Evolutionary conservation across 2,113 vertebrate genomes (phyloP).

Genomic region (Ploceus nigricollis): DNA sequence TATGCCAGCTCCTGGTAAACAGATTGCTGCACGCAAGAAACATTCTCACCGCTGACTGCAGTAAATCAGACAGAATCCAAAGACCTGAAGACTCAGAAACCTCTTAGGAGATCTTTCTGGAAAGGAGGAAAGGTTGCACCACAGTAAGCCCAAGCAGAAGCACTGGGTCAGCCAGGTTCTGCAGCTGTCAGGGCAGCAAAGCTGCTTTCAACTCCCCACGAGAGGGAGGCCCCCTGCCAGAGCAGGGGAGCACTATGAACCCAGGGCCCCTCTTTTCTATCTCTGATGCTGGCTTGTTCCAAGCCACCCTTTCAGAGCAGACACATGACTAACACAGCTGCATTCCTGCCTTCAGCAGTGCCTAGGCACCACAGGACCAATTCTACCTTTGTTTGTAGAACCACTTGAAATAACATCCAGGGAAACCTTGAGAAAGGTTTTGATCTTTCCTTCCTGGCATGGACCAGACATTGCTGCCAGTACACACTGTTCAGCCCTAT

Average conservation of each 20-base stretch:
- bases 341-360: neutral
- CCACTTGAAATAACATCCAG: neutral
- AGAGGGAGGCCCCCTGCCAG: neutral
- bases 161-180: neutral
- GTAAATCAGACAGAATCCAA: neutral
- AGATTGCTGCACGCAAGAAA: neutral
- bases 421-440: slow-evolving; percentile 3
- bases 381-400: neutral
- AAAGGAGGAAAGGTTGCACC: neutral
- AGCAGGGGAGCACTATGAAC: neutral
- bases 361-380: neutral
- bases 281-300: neutral
- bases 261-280: neutral
- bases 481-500: slow-evolving; percentile 35
- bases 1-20: neutral
- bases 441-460: neutral
- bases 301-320: neutral
- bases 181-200: neutral
- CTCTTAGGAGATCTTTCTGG: neutral
- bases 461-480: neutral
- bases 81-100: neutral
- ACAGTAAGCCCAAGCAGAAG: neutral
- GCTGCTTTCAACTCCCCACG: neutral
- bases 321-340: neutral
- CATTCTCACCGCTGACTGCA: neutral